A percentile compares a stretch with the other conserved stretches of the same genome.
phyloP scores from a whole-genome alignment of 2,888 invertebrate species.

The Nephrotoma appendiculata region DNA sequence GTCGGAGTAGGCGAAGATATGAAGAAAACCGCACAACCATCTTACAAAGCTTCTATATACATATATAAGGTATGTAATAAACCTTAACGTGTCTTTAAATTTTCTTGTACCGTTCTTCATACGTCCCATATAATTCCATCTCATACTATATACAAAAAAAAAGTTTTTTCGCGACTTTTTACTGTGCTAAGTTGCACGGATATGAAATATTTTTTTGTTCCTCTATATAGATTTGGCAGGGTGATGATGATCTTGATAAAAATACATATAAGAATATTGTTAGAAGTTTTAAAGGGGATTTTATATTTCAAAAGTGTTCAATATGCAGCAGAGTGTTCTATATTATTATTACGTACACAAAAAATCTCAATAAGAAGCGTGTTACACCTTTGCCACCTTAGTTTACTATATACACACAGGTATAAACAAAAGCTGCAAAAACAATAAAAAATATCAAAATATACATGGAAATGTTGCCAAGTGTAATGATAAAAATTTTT shows the following conservation, averaged over 20 bases:
- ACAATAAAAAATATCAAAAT: neutral
- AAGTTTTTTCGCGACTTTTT: neutral
- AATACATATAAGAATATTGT: neutral
- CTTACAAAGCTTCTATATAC: neutral
- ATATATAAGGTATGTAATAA: neutral
- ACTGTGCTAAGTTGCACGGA: neutral
- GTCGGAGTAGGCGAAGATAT: neutral
- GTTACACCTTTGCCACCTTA: neutral
- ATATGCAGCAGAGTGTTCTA: neutral
- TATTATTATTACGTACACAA: neutral
- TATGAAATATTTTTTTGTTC: neutral
- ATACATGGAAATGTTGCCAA: neutral
- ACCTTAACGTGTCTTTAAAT: neutral
- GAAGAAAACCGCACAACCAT: neutral
- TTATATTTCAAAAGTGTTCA: neutral
- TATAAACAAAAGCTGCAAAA: neutral
- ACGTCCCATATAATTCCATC: neutral
- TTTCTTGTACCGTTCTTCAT: neutral
- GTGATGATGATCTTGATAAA: neutral
- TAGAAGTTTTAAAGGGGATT: neutral
- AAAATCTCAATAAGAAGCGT: neutral
- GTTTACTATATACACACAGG: neutral
- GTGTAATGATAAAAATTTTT: neutral
- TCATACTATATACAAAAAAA: neutral
- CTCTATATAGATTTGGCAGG: neutral